Evolutionary conservation across 2,797 vertebrate species (phyloP).

Genomic region (Sebastiscus albofasciatus): DNA sequence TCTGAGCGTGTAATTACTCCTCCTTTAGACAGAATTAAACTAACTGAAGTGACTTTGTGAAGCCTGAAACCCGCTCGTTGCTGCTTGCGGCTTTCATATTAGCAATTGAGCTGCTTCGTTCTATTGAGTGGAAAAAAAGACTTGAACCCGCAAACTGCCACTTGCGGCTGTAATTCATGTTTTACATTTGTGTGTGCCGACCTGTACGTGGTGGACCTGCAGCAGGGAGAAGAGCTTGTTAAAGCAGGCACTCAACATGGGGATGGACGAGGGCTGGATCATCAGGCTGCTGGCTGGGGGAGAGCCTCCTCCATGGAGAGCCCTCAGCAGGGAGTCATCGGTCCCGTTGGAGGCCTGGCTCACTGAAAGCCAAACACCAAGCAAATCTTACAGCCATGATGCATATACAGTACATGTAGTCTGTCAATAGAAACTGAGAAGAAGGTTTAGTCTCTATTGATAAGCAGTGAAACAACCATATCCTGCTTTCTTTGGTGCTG

Average conservation of each 20-base stretch:
- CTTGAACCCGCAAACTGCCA: too few species aligned
- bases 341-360: slow-evolving; percentile 92
- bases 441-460: not conserved
- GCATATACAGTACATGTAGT: not conserved
- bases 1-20: too few species aligned
- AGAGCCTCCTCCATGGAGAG: slow-evolving; percentile 86
- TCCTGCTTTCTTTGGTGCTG: not conserved
- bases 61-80: too few species aligned
- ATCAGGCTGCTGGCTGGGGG: slow-evolving; percentile 85
- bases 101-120: too few species aligned
- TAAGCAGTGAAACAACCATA: not conserved
- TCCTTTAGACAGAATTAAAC: too few species aligned
- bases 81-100: too few species aligned
- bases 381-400: not conserved
- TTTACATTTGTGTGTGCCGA: slow-evolving; percentile 58
- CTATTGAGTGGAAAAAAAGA: too few species aligned
- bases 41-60: too few species aligned
- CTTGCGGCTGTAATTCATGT: not conserved
- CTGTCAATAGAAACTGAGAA: not conserved
- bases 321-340: slow-evolving; percentile 93
- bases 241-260: slow-evolving; percentile 96
- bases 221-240: slow-evolving; percentile 99
- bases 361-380: slow-evolving; percentile 76
- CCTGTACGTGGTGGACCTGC: slow-evolving; percentile 98
- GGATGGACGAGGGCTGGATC: slow-evolving; percentile 93